Evolutionary conservation across 2,888 invertebrate genomes (phyloP).

Genomic region (Linyphia triangularis): DNA sequence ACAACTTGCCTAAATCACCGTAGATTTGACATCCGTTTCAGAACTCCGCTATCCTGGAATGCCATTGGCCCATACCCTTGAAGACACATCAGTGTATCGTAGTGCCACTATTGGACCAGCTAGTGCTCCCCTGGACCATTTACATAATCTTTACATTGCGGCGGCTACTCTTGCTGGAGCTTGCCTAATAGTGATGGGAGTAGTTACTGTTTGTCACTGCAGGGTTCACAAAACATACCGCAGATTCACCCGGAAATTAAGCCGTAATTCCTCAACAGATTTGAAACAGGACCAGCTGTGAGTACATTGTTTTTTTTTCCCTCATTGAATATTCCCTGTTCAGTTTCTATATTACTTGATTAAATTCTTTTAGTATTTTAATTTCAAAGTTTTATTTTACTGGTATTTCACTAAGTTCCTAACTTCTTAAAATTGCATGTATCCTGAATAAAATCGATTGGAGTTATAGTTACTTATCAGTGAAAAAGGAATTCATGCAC

Average conservation of each 20-base stretch:
- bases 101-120: constrained; percentile 69
- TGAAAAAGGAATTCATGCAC: too few relatives aligned
- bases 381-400: too few relatives aligned
- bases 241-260: constrained; percentile 73
- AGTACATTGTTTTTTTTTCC: constrained; percentile 53
- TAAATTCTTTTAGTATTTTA: too few relatives aligned
- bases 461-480: too few relatives aligned
- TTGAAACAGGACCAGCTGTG: constrained; percentile 76
- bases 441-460: too few relatives aligned
- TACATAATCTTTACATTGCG: constrained; percentile 89
- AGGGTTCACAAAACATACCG: constrained; percentile 87
- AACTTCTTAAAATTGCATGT: too few relatives aligned
- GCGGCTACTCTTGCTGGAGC: constrained; percentile 88
- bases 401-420: too few relatives aligned
- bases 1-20: constrained; percentile 50
- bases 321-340: too few relatives aligned
- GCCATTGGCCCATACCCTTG: constrained; percentile 65
- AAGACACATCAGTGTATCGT: constrained; percentile 69
- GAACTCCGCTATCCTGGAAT: constrained; percentile 69
- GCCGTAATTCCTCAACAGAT: constrained; percentile 71
- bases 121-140: constrained; percentile 82
- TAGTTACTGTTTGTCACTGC: constrained; percentile 89
- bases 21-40: constrained; percentile 66
- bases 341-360: too few relatives aligned
- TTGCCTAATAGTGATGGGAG: constrained; percentile 86